These are phyloP conservation scores for Probaryconus sp. DNA, from an alignment of 1,140 invertebrate species.

Conservation along the genomic window DNA sequence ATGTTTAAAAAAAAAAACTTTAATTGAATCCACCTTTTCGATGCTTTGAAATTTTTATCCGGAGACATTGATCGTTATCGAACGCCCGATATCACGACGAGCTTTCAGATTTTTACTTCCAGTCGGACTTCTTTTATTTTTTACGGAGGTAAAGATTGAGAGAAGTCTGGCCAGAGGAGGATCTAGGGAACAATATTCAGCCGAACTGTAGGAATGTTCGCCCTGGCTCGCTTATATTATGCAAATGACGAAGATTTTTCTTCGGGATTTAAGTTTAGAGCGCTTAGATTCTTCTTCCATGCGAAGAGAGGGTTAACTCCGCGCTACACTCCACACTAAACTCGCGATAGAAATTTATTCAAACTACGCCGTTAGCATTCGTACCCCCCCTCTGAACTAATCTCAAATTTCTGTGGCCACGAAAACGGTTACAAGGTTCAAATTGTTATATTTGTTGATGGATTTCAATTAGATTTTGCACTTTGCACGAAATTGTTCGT, in stretches of 20 bases:
- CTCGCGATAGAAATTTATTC: constrained; percentile 31
- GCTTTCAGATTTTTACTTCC: constrained; percentile 2
- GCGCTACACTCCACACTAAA: constrained; percentile 18
- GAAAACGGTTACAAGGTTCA: constrained; percentile 7
- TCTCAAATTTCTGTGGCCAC: not conserved
- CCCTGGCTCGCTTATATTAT: constrained; percentile 22
- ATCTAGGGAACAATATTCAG: constrained; percentile 14
- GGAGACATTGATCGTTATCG: too few species aligned
- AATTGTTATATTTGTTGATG: constrained; percentile 8
- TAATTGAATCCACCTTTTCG: too few species aligned
- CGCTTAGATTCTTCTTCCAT: constrained; percentile 21
- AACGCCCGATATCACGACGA: not conserved
- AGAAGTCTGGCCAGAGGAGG: constrained; percentile 12
- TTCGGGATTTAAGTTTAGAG: constrained; percentile 32
- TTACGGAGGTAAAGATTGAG: constrained; percentile 9
- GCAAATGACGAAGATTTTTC: constrained; percentile 24
- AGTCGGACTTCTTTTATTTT: not conserved
- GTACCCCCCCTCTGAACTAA: not conserved
- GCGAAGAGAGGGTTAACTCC: constrained; percentile 7
- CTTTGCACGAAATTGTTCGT: not conserved
- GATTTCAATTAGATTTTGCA: constrained; percentile 5
- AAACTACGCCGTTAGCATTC: constrained; percentile 28
- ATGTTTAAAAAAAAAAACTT: too few species aligned
- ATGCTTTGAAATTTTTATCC: too few species aligned
- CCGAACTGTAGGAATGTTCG: constrained; percentile 23